Evolutionary conservation across 2,797 vertebrate genomes (phyloP).

Genomic region (Hafferia zeledoni): DNA sequence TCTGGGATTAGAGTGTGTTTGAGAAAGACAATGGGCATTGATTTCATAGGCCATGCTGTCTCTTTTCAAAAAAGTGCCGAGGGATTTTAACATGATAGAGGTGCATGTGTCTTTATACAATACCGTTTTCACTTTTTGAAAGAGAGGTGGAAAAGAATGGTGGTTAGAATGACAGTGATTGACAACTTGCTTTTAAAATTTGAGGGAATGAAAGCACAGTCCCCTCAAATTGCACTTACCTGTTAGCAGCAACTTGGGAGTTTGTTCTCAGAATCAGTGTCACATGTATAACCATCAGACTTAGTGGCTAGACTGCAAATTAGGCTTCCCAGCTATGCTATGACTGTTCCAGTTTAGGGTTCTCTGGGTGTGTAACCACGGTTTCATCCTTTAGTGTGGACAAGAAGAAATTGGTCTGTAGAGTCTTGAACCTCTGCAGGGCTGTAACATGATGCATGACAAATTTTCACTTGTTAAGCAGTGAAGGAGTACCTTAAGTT

Average conservation of each 20-base stretch:
- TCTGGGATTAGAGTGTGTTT: neutral
- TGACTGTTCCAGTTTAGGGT: neutral
- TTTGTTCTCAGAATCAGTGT: neutral
- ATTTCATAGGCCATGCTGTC: neutral
- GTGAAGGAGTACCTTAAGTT: neutral
- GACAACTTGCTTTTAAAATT: constrained; percentile 31
- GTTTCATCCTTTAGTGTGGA: neutral
- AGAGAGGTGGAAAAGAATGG: neutral
- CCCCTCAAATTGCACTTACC: neutral
- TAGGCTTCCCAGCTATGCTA: neutral
- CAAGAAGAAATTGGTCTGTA: neutral
- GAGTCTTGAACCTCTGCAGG: neutral
- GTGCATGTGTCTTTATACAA: neutral
- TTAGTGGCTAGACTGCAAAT: neutral
- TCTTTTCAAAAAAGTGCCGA: neutral
- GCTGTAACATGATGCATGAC: neutral
- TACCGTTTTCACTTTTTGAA: neutral
- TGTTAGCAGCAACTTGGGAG: neutral
- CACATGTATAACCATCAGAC: neutral
- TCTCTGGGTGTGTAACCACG: neutral
- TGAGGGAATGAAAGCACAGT: neutral
- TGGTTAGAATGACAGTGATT: constrained; percentile 26
- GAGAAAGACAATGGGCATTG: constrained; percentile 2
- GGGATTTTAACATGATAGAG: neutral
- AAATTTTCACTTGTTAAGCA: neutral